Base-by-base conservation (phyloP, 2,888 invertebrate species). In the Hemicrepidius hirtus region DNA sequence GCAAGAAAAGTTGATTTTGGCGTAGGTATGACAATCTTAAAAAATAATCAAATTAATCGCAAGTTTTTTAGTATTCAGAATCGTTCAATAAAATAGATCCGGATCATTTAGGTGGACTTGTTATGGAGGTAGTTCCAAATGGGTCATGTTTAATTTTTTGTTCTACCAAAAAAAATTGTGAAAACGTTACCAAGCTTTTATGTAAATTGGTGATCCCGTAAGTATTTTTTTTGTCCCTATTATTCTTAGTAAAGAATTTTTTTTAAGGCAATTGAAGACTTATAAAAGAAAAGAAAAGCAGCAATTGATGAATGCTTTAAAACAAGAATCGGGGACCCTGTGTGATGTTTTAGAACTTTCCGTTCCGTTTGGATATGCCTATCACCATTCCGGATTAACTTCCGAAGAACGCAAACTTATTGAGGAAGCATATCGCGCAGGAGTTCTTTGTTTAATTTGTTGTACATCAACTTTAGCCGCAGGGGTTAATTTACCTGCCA, bases 381-480 rank as follows among this genome's bases (percentile, higher is more conserved):
- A 94, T 88, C 99, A 99, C 86, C 98, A 99, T 88, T 94, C 95
- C 13, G 95, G 85, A 0, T 89, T 99, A 50, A 96, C 96, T 2
- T 89, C 89, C 6, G 97, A 97, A 82, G 98, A 99, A 87, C 87
- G 98, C 32, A 89, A 89, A 76, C 87, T 96, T 63, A 88, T 98
- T 13, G 98, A 98, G 85, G 95, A 94, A 68, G 94, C 92, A 0
- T 97, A 94, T 85, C 90, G 93, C 75, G 88, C 90, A n/a, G 96
- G 96, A 0, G 91, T 91, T n/a, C 87, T 99, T 37, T 94, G 92
- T 73, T 94, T 97, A 32, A 90, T 99, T 76, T 96, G 97, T 84
- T 98, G 97, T 84, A 99, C 98, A 0, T 97, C 98, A 0, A 99
- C 98, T 0, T 88, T 99, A 76, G 98, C 98, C n/a, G 98, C 98